phyloP scores from a whole-genome alignment of 2,888 invertebrate species.

The Dolomedes plantarius region DNA sequence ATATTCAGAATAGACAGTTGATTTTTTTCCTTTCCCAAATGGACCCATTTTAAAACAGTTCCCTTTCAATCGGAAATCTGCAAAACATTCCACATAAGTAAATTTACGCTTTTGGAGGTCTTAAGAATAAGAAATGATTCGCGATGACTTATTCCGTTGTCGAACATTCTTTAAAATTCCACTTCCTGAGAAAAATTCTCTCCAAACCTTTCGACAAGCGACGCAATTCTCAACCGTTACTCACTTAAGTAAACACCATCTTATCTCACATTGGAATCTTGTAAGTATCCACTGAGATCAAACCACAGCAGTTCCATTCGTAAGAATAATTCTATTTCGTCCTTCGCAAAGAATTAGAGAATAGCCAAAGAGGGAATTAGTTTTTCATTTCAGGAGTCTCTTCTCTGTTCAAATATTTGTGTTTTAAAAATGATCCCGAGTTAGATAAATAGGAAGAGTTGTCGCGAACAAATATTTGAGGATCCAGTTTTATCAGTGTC shows the following conservation, averaged over 20 bases:
- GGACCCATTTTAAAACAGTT: too few species aligned
- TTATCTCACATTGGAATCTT: background rate
- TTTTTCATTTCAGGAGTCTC: conserved; percentile 54
- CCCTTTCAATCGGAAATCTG: too few species aligned
- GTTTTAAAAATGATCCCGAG: conserved; percentile 62
- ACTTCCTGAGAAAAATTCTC: too few species aligned
- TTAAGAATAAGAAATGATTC: too few species aligned
- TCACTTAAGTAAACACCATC: background rate
- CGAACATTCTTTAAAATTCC: too few species aligned
- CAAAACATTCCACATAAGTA: too few species aligned
- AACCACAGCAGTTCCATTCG: background rate
- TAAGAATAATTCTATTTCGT: background rate
- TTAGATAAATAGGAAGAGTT: conserved; percentile 27
- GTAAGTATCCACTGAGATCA: background rate
- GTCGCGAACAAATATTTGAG: conserved; percentile 56
- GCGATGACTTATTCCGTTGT: too few species aligned
- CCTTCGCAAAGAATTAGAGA: background rate
- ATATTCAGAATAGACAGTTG: too few species aligned
- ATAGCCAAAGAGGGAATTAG: background rate
- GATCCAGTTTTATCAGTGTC: conserved; percentile 2
- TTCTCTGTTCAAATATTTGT: conserved; percentile 62
- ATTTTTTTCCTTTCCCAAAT: too few species aligned
- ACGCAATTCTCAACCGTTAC: background rate
- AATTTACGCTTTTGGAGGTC: too few species aligned
- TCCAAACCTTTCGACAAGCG: background rate